Conservation (phyloP, 2,797 vertebrate species). For the Gymnoscopelus microlampas region DNA sequence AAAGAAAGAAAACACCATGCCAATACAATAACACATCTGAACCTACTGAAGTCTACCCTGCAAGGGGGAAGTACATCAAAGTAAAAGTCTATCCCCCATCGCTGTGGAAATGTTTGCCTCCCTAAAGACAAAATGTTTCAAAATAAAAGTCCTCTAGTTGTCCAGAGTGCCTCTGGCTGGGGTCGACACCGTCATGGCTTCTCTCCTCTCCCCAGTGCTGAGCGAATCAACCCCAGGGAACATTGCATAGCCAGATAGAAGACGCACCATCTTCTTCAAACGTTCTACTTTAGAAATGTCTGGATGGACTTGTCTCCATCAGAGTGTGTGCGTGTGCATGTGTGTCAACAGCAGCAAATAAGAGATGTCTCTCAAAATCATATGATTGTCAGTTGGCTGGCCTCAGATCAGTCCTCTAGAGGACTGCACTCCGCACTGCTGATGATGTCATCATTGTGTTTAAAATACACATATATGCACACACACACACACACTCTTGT, state of each 20-base stretch:
- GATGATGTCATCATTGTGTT: constrained; percentile 47
- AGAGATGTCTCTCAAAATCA: constrained; percentile 7
- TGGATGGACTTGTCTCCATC: constrained; percentile 35
- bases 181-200: constrained; percentile 62
- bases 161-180: constrained; percentile 2
- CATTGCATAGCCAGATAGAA: constrained; percentile 70
- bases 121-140: constrained; percentile 53
- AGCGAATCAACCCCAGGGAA: constrained; percentile 39
- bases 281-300: constrained; percentile 43
- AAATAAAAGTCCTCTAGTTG: constrained; percentile 54
- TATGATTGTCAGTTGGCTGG: constrained; percentile 55
- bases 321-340: constrained; percentile 20
- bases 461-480: constrained; percentile 69
- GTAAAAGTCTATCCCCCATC: constrained; percentile 54
- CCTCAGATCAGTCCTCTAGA: constrained; percentile 31
- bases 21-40: constrained; percentile 63
- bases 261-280: constrained; percentile 7
- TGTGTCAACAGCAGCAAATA: constrained; percentile 34
- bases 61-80: constrained; percentile 65
- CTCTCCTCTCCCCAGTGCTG: constrained; percentile 50
- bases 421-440: constrained; percentile 31
- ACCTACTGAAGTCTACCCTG: constrained; percentile 50
- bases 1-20: constrained; percentile 71
- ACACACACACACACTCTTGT: constrained; percentile 61
- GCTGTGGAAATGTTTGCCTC: constrained; percentile 14